A percentile compares a stretch with the other conserved stretches of the same genome.
Conservation (phyloP, 2,113 vertebrate genomes). For the Isurus oxyrinchus region DNA sequence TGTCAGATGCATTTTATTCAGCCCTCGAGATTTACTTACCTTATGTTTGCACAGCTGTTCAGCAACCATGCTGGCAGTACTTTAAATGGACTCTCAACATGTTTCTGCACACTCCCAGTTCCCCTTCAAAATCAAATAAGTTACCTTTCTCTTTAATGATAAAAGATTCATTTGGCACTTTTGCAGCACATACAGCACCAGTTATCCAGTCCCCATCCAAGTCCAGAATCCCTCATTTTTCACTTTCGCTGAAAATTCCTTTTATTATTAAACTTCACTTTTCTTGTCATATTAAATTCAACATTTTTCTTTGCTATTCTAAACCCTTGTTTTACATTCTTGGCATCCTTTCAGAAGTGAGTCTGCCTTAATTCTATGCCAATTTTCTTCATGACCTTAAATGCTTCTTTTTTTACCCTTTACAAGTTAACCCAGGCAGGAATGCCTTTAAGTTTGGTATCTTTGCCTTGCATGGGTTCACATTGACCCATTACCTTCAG, state of each 20-base stretch:
- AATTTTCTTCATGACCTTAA: neutral
- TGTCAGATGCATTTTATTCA: neutral
- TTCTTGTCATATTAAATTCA: neutral
- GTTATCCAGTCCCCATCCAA: neutral
- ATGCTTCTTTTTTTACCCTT: neutral
- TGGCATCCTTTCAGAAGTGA: neutral
- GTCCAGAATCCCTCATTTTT: neutral
- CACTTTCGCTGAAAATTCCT: neutral
- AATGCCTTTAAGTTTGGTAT: neutral
- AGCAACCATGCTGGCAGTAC: neutral
- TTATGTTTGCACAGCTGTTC: conserved; percentile 32
- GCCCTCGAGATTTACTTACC: conserved; percentile 13
- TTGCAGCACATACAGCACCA: neutral
- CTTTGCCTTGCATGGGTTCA: neutral
- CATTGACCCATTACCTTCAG: neutral
- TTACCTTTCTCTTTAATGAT: neutral
- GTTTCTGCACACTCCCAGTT: neutral
- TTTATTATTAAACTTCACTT: neutral
- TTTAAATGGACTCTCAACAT: neutral
- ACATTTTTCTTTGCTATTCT: neutral
- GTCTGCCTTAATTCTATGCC: neutral
- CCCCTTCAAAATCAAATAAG: neutral
- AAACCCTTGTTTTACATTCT: neutral
- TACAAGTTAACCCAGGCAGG: neutral
- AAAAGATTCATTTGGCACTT: neutral